These are phyloP conservation scores for Callyntrura guangdongensis DNA, from an alignment of 2,888 invertebrate species.

Conservation along the genomic window DNA sequence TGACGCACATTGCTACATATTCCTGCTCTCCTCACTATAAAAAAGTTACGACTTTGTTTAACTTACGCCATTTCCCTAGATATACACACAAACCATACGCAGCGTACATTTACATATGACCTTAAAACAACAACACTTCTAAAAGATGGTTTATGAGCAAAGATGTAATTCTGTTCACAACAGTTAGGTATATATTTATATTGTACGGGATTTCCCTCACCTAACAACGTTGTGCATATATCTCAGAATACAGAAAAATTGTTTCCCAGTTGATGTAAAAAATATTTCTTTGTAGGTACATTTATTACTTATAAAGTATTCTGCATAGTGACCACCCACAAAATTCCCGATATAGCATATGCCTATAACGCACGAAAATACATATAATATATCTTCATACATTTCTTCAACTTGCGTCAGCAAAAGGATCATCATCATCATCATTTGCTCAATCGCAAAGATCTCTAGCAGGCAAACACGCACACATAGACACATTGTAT, in stretches of 20 bases:
- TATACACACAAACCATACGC: slow-evolving; percentile 18
- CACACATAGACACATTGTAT: neutral
- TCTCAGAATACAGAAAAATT: neutral
- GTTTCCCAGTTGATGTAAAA: slow-evolving; percentile 40
- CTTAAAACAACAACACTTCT: slow-evolving; percentile 52
- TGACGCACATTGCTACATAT: slow-evolving; percentile 67
- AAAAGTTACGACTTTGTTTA: slow-evolving; percentile 16
- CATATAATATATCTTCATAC: slow-evolving; percentile 25
- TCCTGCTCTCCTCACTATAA: slow-evolving; percentile 10
- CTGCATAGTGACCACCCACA: neutral
- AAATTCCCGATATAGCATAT: neutral
- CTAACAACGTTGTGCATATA: neutral
- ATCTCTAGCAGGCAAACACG: slow-evolving; percentile 11
- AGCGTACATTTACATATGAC: slow-evolving; percentile 32
- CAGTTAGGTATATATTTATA: neutral
- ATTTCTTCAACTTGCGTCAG: slow-evolving; percentile 74
- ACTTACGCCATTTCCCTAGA: slow-evolving; percentile 29
- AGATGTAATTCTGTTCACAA: neutral
- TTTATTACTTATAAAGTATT: neutral
- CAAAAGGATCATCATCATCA: slow-evolving; percentile 51
- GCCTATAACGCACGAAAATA: slow-evolving; percentile 34
- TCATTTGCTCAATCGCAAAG: slow-evolving; percentile 46
- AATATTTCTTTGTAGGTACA: slow-evolving; percentile 13
- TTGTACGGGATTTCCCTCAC: neutral
- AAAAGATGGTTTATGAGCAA: slow-evolving; percentile 29